Evolutionary conservation across 2,113 vertebrate genomes (phyloP).

Genomic region (Hemibagrus wyckioides): DNA sequence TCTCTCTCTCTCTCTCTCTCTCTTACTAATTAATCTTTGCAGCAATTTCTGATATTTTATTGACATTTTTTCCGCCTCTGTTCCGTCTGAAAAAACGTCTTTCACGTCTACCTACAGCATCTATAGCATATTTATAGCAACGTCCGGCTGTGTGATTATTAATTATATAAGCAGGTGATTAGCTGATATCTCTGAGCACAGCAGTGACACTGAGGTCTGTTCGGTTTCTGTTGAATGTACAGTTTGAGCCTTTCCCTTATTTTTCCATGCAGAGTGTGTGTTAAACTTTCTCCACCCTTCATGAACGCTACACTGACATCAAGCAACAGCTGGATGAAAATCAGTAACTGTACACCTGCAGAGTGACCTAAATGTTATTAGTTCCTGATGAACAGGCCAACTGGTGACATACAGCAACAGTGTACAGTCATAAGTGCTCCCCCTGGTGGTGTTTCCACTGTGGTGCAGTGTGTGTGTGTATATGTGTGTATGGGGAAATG

Average conservation of each 20-base stretch:
- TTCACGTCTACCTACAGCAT: no score
- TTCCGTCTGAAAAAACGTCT: no score
- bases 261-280: neutral
- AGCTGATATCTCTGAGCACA: neutral
- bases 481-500: neutral
- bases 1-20: no score
- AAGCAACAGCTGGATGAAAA: neutral
- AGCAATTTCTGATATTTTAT: no score
- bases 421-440: constrained; percentile 3
- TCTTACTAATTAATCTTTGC: no score
- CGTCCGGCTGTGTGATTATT: neutral
- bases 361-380: neutral
- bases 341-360: constrained; percentile 22
- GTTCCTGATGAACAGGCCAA: neutral
- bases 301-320: neutral
- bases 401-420: neutral
- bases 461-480: constrained; percentile 3
- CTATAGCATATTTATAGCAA: no score
- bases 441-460: constrained; percentile 20
- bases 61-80: no score
- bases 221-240: neutral
- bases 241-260: neutral
- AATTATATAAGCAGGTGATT: neutral
- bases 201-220: neutral
- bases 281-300: neutral